Base-by-base conservation (phyloP, 2,797 vertebrate species). In the Rhinoraja longicauda region DNA sequence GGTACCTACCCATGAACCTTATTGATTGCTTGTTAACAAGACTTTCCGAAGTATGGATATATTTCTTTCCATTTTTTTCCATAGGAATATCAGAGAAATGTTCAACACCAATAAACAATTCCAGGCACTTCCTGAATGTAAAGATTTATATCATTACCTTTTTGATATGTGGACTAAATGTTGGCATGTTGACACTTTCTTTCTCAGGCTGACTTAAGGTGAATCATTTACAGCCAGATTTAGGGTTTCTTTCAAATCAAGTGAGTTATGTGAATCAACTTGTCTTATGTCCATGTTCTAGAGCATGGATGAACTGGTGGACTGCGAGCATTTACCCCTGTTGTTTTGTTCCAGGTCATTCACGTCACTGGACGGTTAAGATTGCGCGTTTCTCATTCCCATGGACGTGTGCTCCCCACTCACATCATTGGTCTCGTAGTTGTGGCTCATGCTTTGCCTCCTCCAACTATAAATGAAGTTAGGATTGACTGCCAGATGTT, bases 401-500 rank as follows among this genome's bases (percentile, higher is more conserved):
- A 99, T 64, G 97, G 97, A 94, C 97, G 98, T 94, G 97, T 98
- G 0, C 97, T 98, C 94, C 98, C 98, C 94, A 98, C 96, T 95
- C 99, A 99, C 95, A 98, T 99, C 96, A 98, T 99, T 97, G 99
- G 99, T 84, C 98, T 99, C 93, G 99, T 99, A 94, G 98, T 99
- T 81, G 98, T 99, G 94, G 99, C 99, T 57, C 98, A 99, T 73
- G 98, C 99, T 84, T 96, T 99, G 86, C 98, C 99, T 24, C 99
- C 99, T 39, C 99, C 99, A 93, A 99, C 99, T 86, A 99, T 99
- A 96, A 99, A 99, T 94, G 99, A 99, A 97, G 98, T 99, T 94
- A 97, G 99, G 95, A 99, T 99, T 94, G 99, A 99, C 97, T 99
- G 98, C 94, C 98, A 99, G 94, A 99, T 99, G 99, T 99, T 99